phyloP scores from a whole-genome alignment of 2,888 invertebrate species.

The Lacanobia oleracea region DNA sequence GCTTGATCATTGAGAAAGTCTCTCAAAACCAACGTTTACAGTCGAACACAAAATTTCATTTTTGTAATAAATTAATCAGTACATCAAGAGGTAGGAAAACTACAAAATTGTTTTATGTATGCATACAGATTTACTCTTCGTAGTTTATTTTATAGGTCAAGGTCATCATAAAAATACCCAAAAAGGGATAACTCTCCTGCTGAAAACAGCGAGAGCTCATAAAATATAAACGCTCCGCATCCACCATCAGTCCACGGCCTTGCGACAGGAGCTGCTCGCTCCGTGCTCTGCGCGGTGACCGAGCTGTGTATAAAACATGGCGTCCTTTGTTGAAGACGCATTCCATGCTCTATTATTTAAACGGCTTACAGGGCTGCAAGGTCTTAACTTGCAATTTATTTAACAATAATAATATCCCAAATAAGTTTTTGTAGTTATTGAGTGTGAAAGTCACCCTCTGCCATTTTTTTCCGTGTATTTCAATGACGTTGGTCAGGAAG shows the following conservation, averaged over 20 bases:
- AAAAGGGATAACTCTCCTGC: background rate
- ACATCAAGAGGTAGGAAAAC: background rate
- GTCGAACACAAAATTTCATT: background rate
- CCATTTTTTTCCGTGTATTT: no score
- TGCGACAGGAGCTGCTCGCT: background rate
- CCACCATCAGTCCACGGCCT: background rate
- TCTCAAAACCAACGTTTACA: no score
- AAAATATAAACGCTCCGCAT: constrained; percentile 6
- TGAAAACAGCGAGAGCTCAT: constrained; percentile 3
- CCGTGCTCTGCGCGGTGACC: constrained; percentile 25
- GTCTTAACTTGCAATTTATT: background rate
- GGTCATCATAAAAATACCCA: background rate
- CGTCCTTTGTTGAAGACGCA: constrained; percentile 31
- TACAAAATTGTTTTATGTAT: background rate
- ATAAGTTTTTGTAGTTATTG: no score
- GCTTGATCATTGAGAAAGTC: no score
- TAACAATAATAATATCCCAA: no score
- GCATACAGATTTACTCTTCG: background rate
- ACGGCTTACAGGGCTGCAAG: constrained; percentile 26
- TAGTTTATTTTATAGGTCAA: background rate
- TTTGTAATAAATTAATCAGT: no score
- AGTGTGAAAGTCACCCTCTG: no score
- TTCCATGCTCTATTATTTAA: constrained; percentile 55
- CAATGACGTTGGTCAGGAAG: no score
- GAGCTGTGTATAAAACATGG: constrained; percentile 44